Evolutionary conservation across 1,140 invertebrate genomes (phyloP).

Genomic region (Panagrolaimus sp.): DNA sequence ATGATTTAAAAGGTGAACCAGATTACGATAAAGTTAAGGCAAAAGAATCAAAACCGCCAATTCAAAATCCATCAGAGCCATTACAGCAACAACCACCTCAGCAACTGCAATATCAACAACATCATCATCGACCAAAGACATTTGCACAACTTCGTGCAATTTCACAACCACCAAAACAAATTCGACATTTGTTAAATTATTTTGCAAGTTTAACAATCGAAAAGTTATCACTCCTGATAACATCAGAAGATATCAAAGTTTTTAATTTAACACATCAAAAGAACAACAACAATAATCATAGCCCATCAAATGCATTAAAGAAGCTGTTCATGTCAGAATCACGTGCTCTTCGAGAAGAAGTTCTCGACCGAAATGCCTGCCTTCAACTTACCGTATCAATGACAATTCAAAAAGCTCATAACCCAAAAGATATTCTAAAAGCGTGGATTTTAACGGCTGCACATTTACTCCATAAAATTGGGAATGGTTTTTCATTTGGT

Average conservation of each 20-base stretch:
- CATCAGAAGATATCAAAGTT: constrained; percentile 7
- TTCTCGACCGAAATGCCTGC: constrained; percentile 5
- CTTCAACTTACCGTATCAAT: not conserved
- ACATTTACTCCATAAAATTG: not conserved
- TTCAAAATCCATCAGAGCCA: not conserved
- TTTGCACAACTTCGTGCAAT: constrained; percentile 4
- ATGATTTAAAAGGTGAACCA: not conserved
- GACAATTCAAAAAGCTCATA: not conserved
- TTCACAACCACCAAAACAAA: not conserved
- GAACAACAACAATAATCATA: too few species aligned
- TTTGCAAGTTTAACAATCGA: not conserved
- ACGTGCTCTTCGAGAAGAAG: not conserved
- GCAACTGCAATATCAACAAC: too few species aligned
- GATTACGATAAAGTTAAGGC: constrained; percentile 2
- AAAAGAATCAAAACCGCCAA: not conserved
- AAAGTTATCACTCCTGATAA: not conserved
- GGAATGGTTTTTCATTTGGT: constrained; percentile 1
- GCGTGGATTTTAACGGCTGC: not conserved
- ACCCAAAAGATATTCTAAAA: not conserved
- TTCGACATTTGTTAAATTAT: not conserved
- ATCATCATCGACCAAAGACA: not conserved
- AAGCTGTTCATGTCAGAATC: not conserved
- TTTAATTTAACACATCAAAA: not conserved
- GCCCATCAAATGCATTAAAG: not conserved
- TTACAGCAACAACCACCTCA: too few species aligned